Conservation (phyloP, 2,888 invertebrate genomes). For the Caenorhabditis drosophilae region DNA sequence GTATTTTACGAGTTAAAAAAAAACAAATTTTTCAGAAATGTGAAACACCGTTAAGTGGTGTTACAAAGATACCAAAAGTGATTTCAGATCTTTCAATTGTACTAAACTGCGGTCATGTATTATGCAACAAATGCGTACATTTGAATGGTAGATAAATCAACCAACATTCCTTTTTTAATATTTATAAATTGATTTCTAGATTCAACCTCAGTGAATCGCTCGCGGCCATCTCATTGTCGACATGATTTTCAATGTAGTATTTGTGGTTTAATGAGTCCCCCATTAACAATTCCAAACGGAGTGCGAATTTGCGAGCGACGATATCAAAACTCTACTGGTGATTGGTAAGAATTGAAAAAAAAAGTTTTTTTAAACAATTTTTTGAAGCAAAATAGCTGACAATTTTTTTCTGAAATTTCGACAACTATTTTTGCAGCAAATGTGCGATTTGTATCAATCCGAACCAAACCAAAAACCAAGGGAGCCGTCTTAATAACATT, state of each 20-base stretch:
- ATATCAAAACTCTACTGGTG: background rate
- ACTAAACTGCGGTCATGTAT: conserved; percentile 1
- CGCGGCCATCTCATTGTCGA: background rate
- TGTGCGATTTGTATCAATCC: background rate
- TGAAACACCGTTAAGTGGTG: background rate
- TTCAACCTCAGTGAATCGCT: background rate
- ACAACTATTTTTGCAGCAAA: background rate
- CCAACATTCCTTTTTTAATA: background rate
- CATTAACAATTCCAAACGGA: background rate
- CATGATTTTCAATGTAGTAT: conserved; percentile 5
- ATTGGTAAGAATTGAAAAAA: background rate
- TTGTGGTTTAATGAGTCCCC: conserved; percentile 3
- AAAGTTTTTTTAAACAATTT: too few species aligned
- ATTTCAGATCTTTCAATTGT: conserved; percentile 2
- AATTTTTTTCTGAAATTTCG: too few species aligned
- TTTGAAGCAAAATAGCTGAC: too few species aligned
- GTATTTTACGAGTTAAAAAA: too few species aligned
- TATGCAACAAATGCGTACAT: conserved; percentile 1
- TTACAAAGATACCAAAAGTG: background rate
- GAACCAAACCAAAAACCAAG: background rate
- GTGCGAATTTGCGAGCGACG: background rate
- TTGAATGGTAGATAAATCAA: background rate
- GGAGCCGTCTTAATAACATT: background rate
- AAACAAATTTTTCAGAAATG: conserved; percentile 3
- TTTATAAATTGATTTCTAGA: background rate